phyloP scores from a whole-genome alignment of 2,113 vertebrate genomes.

The Podarcis muralis region DNA sequence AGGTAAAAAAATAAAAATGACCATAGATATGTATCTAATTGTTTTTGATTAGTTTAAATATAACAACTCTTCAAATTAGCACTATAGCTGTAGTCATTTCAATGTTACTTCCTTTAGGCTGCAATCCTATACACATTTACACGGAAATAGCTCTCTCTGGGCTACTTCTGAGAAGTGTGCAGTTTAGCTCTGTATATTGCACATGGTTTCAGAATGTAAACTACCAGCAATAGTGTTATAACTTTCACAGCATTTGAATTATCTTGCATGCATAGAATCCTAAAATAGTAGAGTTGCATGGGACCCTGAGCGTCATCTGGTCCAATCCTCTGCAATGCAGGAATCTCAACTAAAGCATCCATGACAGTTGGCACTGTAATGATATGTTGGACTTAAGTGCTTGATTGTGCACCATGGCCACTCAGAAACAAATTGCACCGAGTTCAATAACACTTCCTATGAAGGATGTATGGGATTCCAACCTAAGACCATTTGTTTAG shows the following conservation, averaged over 20 bases:
- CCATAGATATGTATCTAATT: background rate
- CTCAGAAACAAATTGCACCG: background rate
- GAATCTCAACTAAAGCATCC: no score
- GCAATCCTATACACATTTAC: background rate
- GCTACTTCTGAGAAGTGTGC: background rate
- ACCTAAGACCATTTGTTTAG: background rate
- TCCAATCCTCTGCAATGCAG: no score
- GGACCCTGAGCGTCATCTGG: no score
- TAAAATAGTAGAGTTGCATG: no score
- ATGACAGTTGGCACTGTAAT: background rate
- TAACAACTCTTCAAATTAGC: background rate
- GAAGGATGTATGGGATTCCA: background rate
- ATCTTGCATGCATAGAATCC: background rate
- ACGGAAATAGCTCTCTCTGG: background rate
- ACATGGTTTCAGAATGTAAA: background rate
- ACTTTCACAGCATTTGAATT: background rate
- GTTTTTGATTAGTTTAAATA: background rate
- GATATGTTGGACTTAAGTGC: background rate
- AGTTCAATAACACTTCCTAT: background rate
- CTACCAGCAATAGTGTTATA: background rate
- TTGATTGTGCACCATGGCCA: background rate
- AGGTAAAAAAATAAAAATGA: slow-evolving; percentile 75
- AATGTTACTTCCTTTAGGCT: background rate
- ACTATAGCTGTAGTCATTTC: no score
- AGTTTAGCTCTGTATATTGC: background rate